A percentile compares a stretch with the other conserved stretches of the same genome.
phyloP scores from a whole-genome alignment of 2,888 invertebrate genomes.

The Dynastes maya region DNA sequence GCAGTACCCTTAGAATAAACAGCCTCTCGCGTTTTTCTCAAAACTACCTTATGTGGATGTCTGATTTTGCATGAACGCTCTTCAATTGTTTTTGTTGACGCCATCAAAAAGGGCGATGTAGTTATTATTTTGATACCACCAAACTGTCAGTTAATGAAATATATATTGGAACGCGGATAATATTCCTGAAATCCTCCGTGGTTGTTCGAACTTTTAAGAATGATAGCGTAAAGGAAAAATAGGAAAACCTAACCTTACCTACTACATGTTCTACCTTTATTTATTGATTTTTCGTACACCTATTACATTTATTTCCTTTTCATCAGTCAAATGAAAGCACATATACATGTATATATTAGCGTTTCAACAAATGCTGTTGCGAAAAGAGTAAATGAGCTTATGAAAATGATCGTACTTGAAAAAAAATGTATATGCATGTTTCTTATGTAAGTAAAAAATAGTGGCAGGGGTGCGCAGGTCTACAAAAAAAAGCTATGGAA shows the following conservation, averaged over 20 bases:
- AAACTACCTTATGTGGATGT: too few species aligned
- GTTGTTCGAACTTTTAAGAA: background rate
- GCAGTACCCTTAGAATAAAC: too few species aligned
- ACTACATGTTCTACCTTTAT: slow-evolving; percentile 2
- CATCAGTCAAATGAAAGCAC: slow-evolving; percentile 21
- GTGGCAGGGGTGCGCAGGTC: slow-evolving; percentile 42
- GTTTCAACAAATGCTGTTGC: slow-evolving; percentile 19
- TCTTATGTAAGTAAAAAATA: slow-evolving; percentile 30
- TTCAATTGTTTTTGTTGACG: too few species aligned
- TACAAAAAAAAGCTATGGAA: slow-evolving; percentile 45
- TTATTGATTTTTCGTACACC: slow-evolving; percentile 2
- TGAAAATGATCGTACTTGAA: slow-evolving; percentile 29
- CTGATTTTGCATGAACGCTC: too few species aligned
- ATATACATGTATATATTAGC: slow-evolving; percentile 24
- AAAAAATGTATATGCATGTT: slow-evolving; percentile 21
- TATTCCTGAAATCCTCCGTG: too few species aligned
- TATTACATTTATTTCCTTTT: background rate
- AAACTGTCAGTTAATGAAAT: too few species aligned
- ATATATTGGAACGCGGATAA: too few species aligned
- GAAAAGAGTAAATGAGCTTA: slow-evolving; percentile 9
- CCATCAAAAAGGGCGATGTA: too few species aligned
- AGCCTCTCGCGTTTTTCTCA: too few species aligned
- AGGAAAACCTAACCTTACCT: too few species aligned
- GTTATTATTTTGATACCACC: too few species aligned
- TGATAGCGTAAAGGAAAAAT: too few species aligned